Evolutionary conservation across 1,140 invertebrate genomes (phyloP), one percentile per base, ranked within the genome.

Genomic region (Drosophila chauvacae): DNA sequence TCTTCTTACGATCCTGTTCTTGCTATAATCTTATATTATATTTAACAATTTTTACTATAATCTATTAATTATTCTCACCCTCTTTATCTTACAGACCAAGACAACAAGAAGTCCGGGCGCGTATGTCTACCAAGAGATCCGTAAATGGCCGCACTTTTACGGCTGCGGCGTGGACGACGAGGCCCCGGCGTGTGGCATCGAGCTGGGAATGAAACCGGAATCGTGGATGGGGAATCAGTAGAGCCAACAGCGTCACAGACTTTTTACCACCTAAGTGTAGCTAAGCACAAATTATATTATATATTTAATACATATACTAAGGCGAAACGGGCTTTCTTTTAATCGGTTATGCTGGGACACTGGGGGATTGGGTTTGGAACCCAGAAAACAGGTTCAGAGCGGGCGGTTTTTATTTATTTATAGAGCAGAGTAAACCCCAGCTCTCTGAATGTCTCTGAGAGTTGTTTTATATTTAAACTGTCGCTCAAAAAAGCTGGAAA

Each of bases 71-170:
- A 48, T 5, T 48, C 1, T 18, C 37, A 16, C 35, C 1, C n/a
- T 26, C 14, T 55, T 39, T 55, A 16, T 39, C 3, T 74, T 74
- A 2, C 56, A 92, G 91, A 92, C 91, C 0, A 85, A 77, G 33
- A 42, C 41, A 5, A 94, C 93, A 2, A 62, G 62, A 7, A 95
- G 94, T 90, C 95, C 94, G 30, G 95, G 95, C 14, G 68, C 81
- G 28, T 83, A 92, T 77, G 90, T 95, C 3, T 94, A 92, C 61
- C 84, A 77, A 6, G 91, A 93, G 78, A 87, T 94, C 18, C 91
- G 90, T 65, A 90, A 90, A 4, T 94, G 93, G 93, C 77, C 74
- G 14, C 91, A 91, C 44, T 92, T 91, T 44, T 81, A 91, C 71
- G 65, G 60, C 45, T 92, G 91, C 58, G 64, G 70, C 30, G 73